Evolutionary conservation across 1,140 invertebrate species (phyloP), one percentile per base, ranked within the genome.

Genomic region (Lasioglossum albipes): DNA sequence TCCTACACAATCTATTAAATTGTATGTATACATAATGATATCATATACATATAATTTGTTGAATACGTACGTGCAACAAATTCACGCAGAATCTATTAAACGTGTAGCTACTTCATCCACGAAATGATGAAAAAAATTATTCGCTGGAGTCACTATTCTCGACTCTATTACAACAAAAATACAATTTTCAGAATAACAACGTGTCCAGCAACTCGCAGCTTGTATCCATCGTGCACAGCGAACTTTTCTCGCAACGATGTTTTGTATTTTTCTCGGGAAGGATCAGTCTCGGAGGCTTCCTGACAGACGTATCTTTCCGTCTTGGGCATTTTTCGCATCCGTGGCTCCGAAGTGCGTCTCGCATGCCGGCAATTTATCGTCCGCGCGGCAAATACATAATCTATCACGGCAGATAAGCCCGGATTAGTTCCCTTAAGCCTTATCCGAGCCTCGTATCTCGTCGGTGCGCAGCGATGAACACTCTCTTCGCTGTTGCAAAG

Each of bases 331-430:
- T 85, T 83, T 75, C 68, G 67, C 49, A n/a, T 18, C 36, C 66
- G 81, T 16, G 57, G 65, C 82, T 31, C 45, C 42, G 78, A 82
- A 82, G 66, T n/a, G 57, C n/a, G 65, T 83, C 54, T 22, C n/a
- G 57, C 57, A 57, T 36, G 62, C 59, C 31, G 45, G 86, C 77
- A 61, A 87, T 87, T 87, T 87, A 80, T 87, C 78, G 77, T 65
- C 75, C 49, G 52, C 67, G 71, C 79, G 77, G 81, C 85, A 86
- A 87, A 87, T 86, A 84, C 74, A 78, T 84, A 79, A 87, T 87
- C 86, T 83, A 87, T 87, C 85, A 83, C 27, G 61, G 65, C 36
- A 78, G 74, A 72, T 83, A 83, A 88, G 81, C 71, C 42, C 62
- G 77, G 81, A 85, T 83, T 76, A 79, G 76, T 84, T 87, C 71